Evolutionary conservation across 2,113 vertebrate species (phyloP), one percentile per base, ranked within the genome.

Genomic region (Origma solitaria): DNA sequence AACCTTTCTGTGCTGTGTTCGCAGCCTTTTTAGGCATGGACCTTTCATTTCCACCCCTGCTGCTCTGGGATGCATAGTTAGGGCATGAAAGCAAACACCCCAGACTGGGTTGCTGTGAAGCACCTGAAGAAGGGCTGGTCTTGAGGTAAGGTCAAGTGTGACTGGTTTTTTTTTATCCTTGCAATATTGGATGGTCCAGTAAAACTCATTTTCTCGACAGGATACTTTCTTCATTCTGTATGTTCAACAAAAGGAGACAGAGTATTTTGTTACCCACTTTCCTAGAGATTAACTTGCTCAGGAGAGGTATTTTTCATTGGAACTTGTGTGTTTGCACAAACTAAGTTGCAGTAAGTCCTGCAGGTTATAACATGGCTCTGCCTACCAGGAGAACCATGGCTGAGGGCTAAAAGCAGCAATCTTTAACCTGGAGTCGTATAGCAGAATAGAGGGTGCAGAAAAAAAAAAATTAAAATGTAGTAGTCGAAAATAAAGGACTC

Each of bases 21-120:
- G 8, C 5, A 24, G 28, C 33, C 13, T 21, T 58, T 49, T 42
- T 20, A 53, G 33, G 25, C 25, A 14, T 2, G 6, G 38, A 47
- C 21, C 33, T 84, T 79, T 17, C 1, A 1, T 66, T 72, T 57
- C 81, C 14, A 7, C 22, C n/a, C 64, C 15, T 72, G 24, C 35
- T n/a, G 14, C 49, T 54, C 4, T 8, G 2, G 24, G 16, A 14
- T 27, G 25, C 21, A 2, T 45, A 38, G 28, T 73, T 15, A 30
- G 27, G 15, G 35, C 10, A 5, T 11, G 18, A 20, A 42, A 56
- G 53, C 11, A 54, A 35, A 42, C 16, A 15, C 7, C 23, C 24
- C 10, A 23, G 16, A 1, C 23, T 2, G 13, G 33, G 33, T 45
- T 1, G 0, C 33, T 56, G 15, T 7, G 42, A 44, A 49, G 47